These are phyloP conservation scores for Micoletzkya japonica DNA, from an alignment of 2,888 invertebrate genomes.

Conservation along the genomic window DNA sequence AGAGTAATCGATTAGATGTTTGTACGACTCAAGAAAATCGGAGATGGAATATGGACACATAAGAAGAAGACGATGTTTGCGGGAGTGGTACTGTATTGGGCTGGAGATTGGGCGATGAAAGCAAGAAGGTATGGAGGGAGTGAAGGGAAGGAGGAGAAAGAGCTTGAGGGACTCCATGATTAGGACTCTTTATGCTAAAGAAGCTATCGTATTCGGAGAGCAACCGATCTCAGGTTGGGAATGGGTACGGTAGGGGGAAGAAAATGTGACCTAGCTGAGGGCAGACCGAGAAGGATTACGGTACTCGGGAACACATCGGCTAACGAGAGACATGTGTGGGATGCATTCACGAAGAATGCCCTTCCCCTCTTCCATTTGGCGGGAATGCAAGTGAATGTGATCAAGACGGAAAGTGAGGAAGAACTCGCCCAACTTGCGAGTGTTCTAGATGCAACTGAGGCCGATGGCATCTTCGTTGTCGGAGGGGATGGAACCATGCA, in stretches of 20 bases:
- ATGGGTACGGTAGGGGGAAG: neutral
- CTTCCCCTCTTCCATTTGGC: conserved; percentile 59
- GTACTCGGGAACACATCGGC: conserved; percentile 55
- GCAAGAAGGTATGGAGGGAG: conserved; percentile 9
- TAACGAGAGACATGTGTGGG: conserved; percentile 48
- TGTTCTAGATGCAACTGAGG: conserved; percentile 53
- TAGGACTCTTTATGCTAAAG: conserved; percentile 47
- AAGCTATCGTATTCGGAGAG: conserved; percentile 49
- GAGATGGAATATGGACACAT: conserved; percentile 45
- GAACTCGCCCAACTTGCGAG: conserved; percentile 52
- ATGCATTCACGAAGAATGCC: conserved; percentile 55
- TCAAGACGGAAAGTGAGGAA: conserved; percentile 49
- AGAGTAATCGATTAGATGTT: too few species aligned
- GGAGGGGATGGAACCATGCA: conserved; percentile 62
- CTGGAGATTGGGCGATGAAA: conserved; percentile 35
- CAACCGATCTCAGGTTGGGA: conserved; percentile 41
- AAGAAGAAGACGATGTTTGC: conserved; percentile 52
- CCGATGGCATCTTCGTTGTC: conserved; percentile 58
- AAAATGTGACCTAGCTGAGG: conserved; percentile 37
- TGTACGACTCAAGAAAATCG: conserved; percentile 33
- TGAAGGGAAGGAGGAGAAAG: neutral
- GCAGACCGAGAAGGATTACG: conserved; percentile 48
- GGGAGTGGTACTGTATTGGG: conserved; percentile 42
- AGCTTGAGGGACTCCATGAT: conserved; percentile 47
- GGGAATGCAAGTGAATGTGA: conserved; percentile 53